phyloP scores from a whole-genome alignment of 2,113 vertebrate species.

The Suricata suricatta region DNA sequence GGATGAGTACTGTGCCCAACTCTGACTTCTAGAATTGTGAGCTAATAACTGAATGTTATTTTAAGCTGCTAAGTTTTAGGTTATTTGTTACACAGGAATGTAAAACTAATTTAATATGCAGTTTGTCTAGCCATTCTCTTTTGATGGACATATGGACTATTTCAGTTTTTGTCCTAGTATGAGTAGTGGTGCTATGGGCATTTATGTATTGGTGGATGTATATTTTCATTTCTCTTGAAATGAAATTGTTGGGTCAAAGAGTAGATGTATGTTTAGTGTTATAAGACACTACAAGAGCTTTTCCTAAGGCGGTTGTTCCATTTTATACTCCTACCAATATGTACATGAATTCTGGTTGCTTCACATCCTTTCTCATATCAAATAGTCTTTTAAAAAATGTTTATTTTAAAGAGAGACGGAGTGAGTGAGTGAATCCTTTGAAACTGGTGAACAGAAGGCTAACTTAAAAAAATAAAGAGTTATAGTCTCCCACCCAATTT shows the following conservation, averaged over 20 bases:
- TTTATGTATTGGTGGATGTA: background rate
- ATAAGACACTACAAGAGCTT: background rate
- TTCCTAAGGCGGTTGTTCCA: background rate
- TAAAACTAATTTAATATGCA: background rate
- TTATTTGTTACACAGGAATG: background rate
- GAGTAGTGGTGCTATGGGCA: background rate
- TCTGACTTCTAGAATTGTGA: background rate
- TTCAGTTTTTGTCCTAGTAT: background rate
- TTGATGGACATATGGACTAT: background rate
- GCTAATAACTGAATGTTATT: background rate
- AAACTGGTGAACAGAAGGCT: background rate
- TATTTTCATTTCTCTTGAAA: conserved; percentile 39
- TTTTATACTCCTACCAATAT: background rate
- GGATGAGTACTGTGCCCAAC: background rate
- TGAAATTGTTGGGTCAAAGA: background rate
- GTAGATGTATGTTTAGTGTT: background rate
- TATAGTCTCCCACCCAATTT: background rate
- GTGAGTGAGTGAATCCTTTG: background rate
- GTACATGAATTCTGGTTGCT: background rate
- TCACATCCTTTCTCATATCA: background rate
- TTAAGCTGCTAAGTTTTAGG: background rate
- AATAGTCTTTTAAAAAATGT: background rate
- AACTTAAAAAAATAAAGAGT: background rate
- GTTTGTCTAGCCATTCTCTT: background rate
- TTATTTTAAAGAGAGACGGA: too few relatives aligned